Evolutionary conservation across 2,113 vertebrate genomes (phyloP), one percentile per base, ranked within the genome.

Genomic region (Colius striatus): DNA sequence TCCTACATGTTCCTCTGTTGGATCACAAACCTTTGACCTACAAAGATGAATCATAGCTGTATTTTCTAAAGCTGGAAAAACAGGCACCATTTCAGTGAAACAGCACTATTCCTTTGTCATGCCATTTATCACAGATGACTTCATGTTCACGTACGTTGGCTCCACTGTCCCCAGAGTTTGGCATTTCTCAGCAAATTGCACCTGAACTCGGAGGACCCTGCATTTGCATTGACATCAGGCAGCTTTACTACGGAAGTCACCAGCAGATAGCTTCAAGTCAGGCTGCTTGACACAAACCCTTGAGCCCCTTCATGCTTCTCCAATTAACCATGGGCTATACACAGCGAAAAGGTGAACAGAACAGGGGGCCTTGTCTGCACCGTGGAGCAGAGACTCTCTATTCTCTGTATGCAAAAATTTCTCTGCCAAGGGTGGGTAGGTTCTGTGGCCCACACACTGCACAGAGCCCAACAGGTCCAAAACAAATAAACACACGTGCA

Each of bases 401-500:
- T 7, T 77, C 48, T 94, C 71, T 51, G 4, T 8, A 50, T 43
- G 41, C 12, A 91, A 75, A 78, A 26, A 26, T 54, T 30, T 70
- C 68, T 36, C 47, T 79, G 58, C 78, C 58, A 45, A 34, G 30
- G 18, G 50, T 60, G 29, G 21, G 60, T 51, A 58, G 51, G 43
- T 34, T 62, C 65, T 81, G 34, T 25, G 58, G 82, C 82, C 41
- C 71, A 82, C 61, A 79, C 53, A 85, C 45, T 1, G 7, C 62
- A 61, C 7, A n/a, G 57, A 55, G 47, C 36, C 27, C 48, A 89
- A 18, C 16, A 47, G 43, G 65, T 87, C 66, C 87, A 84, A 87
- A 21, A 75, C 34, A 85, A 91, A 87, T 34, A 86, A 87, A 91
- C 54, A 83, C 54, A 76, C 29, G 16, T 70, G 19, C 66, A 80